Conservation (phyloP, 1,140 invertebrate genomes). For the Druon quercuslanigerum region DNA sequence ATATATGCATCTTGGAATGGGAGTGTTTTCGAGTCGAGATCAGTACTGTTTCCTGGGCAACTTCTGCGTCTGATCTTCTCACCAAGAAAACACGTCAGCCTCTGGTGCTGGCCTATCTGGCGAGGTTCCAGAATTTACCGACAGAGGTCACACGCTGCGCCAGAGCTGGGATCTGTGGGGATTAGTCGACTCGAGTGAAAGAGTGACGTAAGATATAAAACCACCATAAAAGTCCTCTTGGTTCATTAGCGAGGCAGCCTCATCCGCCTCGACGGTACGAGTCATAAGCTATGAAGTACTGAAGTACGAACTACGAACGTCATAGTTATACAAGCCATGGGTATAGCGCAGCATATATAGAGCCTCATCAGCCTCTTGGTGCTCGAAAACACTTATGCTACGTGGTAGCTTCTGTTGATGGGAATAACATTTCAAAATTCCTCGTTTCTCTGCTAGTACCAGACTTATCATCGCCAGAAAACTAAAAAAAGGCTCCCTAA, state of each 20-base stretch:
- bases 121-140: slow-evolving; percentile 42
- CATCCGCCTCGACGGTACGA: slow-evolving; percentile 7
- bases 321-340: slow-evolving; percentile 39
- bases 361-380: slow-evolving; percentile 43
- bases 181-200: slow-evolving; percentile 14
- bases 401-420: neutral
- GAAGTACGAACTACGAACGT: slow-evolving; percentile 29
- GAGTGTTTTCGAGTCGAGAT: slow-evolving; percentile 28
- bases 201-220: slow-evolving; percentile 67
- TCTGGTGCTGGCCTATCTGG: slow-evolving; percentile 39
- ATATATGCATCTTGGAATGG: too few relatives aligned
- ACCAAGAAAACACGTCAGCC: slow-evolving; percentile 45
- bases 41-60: slow-evolving; percentile 35
- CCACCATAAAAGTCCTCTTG: slow-evolving; percentile 62
- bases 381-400: neutral
- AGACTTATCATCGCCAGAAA: neutral
- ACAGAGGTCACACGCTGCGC: slow-evolving; percentile 5
- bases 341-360: slow-evolving; percentile 22
- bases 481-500: neutral
- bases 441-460: slow-evolving; percentile 2
- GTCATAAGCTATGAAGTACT: neutral
- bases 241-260: slow-evolving; percentile 60
- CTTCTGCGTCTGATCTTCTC: slow-evolving; percentile 46
- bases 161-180: neutral
- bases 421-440: slow-evolving; percentile 6